phyloP scores from a whole-genome alignment of 2,888 invertebrate genomes.

The Rhagonycha fulva region DNA sequence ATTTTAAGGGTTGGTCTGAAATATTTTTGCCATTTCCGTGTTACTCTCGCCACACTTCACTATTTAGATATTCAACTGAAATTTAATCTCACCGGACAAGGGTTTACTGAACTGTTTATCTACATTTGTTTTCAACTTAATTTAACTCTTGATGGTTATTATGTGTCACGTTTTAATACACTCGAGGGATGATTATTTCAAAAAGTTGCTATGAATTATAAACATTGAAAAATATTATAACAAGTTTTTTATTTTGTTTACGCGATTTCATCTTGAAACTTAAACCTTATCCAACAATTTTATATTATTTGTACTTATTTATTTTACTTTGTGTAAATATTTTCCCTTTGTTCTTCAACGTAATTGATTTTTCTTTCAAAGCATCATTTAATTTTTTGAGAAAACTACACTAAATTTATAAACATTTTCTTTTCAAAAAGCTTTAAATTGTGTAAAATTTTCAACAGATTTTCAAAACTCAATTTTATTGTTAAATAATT shows the following conservation, averaged over 20 bases:
- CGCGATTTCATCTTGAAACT: background rate
- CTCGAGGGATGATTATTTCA: background rate
- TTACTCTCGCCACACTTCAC: background rate
- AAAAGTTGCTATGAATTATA: background rate
- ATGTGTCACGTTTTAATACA: constrained; percentile 3
- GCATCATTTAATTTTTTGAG: background rate
- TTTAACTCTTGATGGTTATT: constrained; percentile 12
- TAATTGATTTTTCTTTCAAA: background rate
- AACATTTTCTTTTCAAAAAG: background rate
- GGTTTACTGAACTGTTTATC: constrained; percentile 13
- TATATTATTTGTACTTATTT: background rate
- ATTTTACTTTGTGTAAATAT: background rate
- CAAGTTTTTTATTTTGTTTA: background rate
- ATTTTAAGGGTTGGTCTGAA: background rate
- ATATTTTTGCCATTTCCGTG: background rate
- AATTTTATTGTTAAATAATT: too few species aligned
- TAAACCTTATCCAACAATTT: background rate
- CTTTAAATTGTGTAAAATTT: background rate
- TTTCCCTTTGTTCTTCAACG: background rate
- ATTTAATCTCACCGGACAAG: constrained; percentile 11
- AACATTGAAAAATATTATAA: background rate
- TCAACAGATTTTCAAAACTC: too few species aligned
- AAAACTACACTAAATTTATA: background rate
- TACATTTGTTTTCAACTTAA: constrained; percentile 14
- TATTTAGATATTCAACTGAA: constrained; percentile 2